phyloP scores from a whole-genome alignment of 2,797 vertebrate genomes.

The Nothura maculosa region DNA sequence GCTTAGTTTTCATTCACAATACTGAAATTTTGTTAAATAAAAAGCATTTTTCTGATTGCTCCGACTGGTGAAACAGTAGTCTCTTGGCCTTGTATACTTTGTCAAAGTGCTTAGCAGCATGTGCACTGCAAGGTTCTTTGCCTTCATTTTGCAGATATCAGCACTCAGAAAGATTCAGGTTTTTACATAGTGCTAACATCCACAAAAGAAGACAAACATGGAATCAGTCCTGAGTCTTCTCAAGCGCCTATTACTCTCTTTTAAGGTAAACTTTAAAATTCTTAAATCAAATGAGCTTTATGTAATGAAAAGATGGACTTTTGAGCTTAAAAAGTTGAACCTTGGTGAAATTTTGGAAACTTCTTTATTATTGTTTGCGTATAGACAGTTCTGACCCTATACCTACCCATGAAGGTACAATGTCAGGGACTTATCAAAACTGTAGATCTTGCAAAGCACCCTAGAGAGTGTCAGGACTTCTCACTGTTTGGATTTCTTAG shows the following conservation, averaged over 20 bases:
- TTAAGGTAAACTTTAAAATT: background rate
- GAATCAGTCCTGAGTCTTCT: background rate
- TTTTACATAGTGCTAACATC: background rate
- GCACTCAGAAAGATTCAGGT: background rate
- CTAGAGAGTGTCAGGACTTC: background rate
- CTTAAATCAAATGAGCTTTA: background rate
- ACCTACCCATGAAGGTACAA: background rate
- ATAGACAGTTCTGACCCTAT: background rate
- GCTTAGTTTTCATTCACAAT: background rate
- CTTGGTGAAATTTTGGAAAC: background rate
- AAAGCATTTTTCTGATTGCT: background rate
- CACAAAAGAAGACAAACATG: background rate
- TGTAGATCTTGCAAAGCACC: background rate
- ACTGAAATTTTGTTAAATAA: background rate
- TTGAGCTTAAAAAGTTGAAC: background rate
- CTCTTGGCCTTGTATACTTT: background rate
- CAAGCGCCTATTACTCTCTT: background rate
- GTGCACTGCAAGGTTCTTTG: background rate
- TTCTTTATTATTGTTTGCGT: background rate
- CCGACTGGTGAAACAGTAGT: background rate
- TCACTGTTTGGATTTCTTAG: background rate
- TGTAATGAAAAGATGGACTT: background rate
- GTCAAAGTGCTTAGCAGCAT: background rate
- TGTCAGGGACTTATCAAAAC: background rate
- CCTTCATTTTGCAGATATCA: background rate